Evolutionary conservation across 2,797 vertebrate species (phyloP).

Genomic region (Hippoglossus hippoglossus): DNA sequence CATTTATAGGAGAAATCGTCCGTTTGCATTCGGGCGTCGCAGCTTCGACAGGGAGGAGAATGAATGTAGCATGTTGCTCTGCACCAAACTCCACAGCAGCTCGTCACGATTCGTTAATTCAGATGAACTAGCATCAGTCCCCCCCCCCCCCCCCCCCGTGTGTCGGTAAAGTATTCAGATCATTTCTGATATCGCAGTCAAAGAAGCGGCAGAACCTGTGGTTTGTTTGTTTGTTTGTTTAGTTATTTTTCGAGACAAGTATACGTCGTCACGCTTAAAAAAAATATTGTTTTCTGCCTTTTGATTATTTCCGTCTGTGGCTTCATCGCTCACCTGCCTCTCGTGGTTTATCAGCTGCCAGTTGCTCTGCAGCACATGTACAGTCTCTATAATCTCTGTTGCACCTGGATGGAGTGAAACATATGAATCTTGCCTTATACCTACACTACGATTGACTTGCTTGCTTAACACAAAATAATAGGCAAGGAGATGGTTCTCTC

Average conservation of each 20-base stretch:
- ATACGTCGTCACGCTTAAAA: not conserved
- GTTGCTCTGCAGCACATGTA: not conserved
- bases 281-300: slow-evolving; percentile 23
- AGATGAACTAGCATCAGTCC: too few species aligned
- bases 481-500: not conserved
- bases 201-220: slow-evolving; percentile 16
- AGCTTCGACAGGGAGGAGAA: slow-evolving; percentile 3
- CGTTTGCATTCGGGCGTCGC: slow-evolving; percentile 5
- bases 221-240: slow-evolving; percentile 15
- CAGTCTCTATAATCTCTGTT: slow-evolving; percentile 7
- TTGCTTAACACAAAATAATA: slow-evolving; percentile 14
- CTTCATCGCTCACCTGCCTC: slow-evolving; percentile 40
- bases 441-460: slow-evolving; percentile 28
- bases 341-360: slow-evolving; percentile 11
- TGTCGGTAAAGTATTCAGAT: slow-evolving; percentile 1
- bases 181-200: not conserved
- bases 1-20: too few species aligned
- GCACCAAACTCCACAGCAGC: too few species aligned
- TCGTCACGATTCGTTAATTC: too few species aligned
- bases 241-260: not conserved
- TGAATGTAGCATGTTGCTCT: slow-evolving; percentile 11
- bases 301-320: slow-evolving; percentile 19
- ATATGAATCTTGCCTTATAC: slow-evolving; percentile 65
- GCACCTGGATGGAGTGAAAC: slow-evolving; percentile 37
- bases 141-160: too few species aligned